Evolutionary conservation across 2,888 invertebrate species (phyloP).

Genomic region (Uloborus plumipes): DNA sequence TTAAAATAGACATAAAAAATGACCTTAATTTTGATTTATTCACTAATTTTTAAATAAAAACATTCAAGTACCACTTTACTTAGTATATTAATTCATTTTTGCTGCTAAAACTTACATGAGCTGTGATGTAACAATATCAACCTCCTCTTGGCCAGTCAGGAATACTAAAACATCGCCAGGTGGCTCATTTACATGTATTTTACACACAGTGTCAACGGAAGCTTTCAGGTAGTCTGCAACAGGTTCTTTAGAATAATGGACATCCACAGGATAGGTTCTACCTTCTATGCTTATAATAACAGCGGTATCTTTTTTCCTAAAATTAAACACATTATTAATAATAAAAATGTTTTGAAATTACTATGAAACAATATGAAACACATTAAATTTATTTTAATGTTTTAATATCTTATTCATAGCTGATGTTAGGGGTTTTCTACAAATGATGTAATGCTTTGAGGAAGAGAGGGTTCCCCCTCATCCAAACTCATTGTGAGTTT

Average conservation of each 20-base stretch:
- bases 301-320: slow-evolving; percentile 77
- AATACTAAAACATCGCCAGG: slow-evolving; percentile 92
- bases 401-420: background rate
- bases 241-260: slow-evolving; percentile 86
- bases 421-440: too few relatives aligned
- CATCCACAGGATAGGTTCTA: slow-evolving; percentile 86
- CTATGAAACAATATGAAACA: background rate
- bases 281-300: slow-evolving; percentile 90
- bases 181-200: slow-evolving; percentile 82
- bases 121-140: slow-evolving; percentile 78
- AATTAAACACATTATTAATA: slow-evolving; percentile 20
- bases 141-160: slow-evolving; percentile 94
- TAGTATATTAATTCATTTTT: too few relatives aligned
- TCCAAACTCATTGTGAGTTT: too few relatives aligned
- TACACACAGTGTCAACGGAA: slow-evolving; percentile 87
- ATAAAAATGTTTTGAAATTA: slow-evolving; percentile 50
- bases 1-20: too few relatives aligned
- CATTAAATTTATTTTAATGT: background rate
- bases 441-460: too few relatives aligned
- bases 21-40: too few relatives aligned
- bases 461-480: too few relatives aligned
- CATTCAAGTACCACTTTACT: too few relatives aligned
- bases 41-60: too few relatives aligned
- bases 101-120: slow-evolving; percentile 69
- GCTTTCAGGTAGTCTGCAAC: slow-evolving; percentile 90